These are phyloP conservation scores for Phataginus tetradactyla DNA, from an alignment of 2,797 vertebrate genomes.

Conservation along the genomic window DNA sequence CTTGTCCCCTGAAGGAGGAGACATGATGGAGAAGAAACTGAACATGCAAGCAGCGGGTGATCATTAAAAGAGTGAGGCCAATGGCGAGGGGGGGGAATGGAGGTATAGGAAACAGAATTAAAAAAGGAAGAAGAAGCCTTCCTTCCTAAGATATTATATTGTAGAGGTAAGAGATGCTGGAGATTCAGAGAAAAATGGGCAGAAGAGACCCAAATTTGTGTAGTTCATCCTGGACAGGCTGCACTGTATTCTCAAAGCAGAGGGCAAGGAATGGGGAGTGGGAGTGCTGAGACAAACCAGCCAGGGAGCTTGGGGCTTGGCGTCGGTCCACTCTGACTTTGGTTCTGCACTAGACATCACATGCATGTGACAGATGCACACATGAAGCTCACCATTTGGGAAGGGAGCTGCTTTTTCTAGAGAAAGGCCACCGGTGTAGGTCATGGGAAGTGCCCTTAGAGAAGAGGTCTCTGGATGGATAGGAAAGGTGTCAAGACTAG, in stretches of 20 bases:
- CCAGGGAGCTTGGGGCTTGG: rapidly evolving
- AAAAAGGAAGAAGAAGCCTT: neutral
- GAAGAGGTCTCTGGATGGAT: neutral
- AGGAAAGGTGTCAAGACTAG: neutral
- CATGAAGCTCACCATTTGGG: neutral
- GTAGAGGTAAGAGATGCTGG: neutral
- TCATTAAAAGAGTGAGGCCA: neutral
- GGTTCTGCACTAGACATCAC: neutral
- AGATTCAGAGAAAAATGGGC: neutral
- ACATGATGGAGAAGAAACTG: rapidly evolving
- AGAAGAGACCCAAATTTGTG: neutral
- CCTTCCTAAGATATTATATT: neutral
- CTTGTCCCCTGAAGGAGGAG: neutral
- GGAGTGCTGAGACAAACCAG: neutral
- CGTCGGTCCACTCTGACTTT: neutral
- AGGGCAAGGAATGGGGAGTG: rapidly evolving
- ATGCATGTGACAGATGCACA: neutral
- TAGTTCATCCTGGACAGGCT: neutral
- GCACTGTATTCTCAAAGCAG: neutral
- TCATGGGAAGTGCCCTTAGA: neutral
- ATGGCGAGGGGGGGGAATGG: no score
- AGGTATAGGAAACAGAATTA: no score
- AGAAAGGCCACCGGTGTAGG: neutral
- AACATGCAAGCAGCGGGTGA: neutral
- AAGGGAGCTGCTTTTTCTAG: neutral